Evolutionary conservation across 2,113 vertebrate species (phyloP), one percentile per base, ranked within the genome.

Genomic region (Boulengeromyrus knoepffleri): DNA sequence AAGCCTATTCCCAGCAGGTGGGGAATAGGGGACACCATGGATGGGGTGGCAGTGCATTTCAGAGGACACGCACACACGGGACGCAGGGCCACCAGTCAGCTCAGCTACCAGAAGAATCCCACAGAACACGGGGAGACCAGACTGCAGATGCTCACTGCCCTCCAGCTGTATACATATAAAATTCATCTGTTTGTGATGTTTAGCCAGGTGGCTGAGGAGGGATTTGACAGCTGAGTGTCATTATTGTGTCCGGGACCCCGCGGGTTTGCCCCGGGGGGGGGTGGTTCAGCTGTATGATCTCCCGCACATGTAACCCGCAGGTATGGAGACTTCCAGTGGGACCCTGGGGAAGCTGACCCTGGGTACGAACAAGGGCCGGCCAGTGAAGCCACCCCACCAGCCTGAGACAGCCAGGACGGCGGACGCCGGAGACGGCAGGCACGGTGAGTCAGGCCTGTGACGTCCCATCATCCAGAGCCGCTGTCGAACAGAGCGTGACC

Each of bases 301-400:
- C 84, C 56, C 58, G 2, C 53, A 19, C 58, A 10, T 89, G 74
- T 89, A 8, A 21, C 21, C 89, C 93, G 88, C 94, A 98, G 98
- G 95, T 91, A 99, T 99, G 98, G 96, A 97, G 70, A 97, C 97
- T 92, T 95, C 97, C 88, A 97, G 96, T 90, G 94, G 97, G 92
- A 95, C 95, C 94, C 94, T 97, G 91, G 96, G 96, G 95, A 97
- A 97, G 93, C 96, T 97, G 90, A 95, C 96, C 36, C 94, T 96
- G 15, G 95, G 96, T 24, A 96, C 96, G 88, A 94, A 95, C 93
- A 97, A 94, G 95, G 94, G 95, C 83, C 91, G 96, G 85, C 93
- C 94, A 89, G 94, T 96, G 91, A 99, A 97, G 90, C 96, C 97
- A 5, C 92, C 96, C 92, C 92, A 93, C 93, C 95, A 95, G 89